phyloP scores from a whole-genome alignment of 1,140 invertebrate species.

The Daktulosphaira vitifoliae region DNA sequence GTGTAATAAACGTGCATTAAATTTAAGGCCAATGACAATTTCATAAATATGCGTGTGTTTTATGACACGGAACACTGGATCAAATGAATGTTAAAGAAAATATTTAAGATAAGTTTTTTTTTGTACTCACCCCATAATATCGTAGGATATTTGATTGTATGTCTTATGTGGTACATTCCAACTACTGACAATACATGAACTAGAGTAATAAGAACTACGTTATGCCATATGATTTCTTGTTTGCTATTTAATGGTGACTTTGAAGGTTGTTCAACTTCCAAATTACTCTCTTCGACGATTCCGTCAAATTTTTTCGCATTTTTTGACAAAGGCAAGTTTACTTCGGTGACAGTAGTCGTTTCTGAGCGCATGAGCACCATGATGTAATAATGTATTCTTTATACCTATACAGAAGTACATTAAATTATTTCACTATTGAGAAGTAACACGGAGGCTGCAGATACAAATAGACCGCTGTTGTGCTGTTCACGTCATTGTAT shows the following conservation, averaged over 20 bases:
- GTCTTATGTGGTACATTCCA: neutral
- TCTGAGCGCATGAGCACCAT: constrained; percentile 12
- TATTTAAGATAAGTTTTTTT: too few relatives aligned
- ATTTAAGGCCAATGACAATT: too few relatives aligned
- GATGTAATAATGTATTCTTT: neutral
- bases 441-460: too few relatives aligned
- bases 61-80: too few relatives aligned
- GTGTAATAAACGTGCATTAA: too few relatives aligned
- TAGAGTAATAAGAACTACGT: constrained; percentile 35
- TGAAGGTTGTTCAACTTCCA: neutral
- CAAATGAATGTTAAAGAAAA: too few relatives aligned
- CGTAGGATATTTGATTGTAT: neutral
- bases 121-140: constrained; percentile 33
- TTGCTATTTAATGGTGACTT: neutral
- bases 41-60: too few relatives aligned
- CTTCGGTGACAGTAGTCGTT: constrained; percentile 9
- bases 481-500: too few relatives aligned
- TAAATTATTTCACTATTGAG: too few relatives aligned
- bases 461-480: too few relatives aligned
- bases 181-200: constrained; percentile 34
- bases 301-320: neutral
- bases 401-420: too few relatives aligned
- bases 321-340: neutral
- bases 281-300: neutral
- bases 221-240: constrained; percentile 37